Evolutionary conservation across 2,113 vertebrate genomes (phyloP), one percentile per base, ranked within the genome.

Genomic region (Podarcis muralis): DNA sequence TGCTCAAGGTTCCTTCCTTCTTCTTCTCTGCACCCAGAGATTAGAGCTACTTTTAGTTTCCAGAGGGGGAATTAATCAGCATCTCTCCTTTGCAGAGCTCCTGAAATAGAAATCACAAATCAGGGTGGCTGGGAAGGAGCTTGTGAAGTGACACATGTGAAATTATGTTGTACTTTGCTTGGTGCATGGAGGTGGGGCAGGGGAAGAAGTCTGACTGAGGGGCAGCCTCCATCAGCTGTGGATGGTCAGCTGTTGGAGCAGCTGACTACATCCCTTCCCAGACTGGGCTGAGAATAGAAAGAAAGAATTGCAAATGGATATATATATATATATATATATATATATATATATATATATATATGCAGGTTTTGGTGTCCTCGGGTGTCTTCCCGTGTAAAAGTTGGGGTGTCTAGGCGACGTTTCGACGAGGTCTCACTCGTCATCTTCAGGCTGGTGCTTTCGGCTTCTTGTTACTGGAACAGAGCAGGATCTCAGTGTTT

Each of bases 71-170:
- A 97, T 95, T 95, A 96, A 97, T 97, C 93, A 94, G 93, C 75
- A 88, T 82, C 85, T 86, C 78, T 94, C 84, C 88, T 95, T 93
- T 90, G 88, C 89, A 78, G 88, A 91, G 81, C 57, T 93, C 92
- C 92, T 94, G 91, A 94, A 94, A 96, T 95, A 95, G 90, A 94
- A 95, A 94, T 90, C 89, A 89, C 93, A 95, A 94, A 96, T 95
- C 94, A 95, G 92, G 72, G 66, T 88, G 89, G 30, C 68, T 92
- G 92, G 90, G 66, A 90, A 92, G 90, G 68, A 93, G 83, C 84
- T 74, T 92, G 85, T 81, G 68, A 93, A 96, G 86, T 86, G 89
- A 94, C 84, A 94, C 94, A 94, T 66, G 48, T 75, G 87, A 90
- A 93, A 91, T 87, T 25, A 87, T 48, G 22, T 91, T 90, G 90